A percentile compares a stretch with the other conserved stretches of the same genome.
Evolutionary conservation across 2,888 invertebrate species (phyloP).

Genomic region (Pollenia labialis): DNA sequence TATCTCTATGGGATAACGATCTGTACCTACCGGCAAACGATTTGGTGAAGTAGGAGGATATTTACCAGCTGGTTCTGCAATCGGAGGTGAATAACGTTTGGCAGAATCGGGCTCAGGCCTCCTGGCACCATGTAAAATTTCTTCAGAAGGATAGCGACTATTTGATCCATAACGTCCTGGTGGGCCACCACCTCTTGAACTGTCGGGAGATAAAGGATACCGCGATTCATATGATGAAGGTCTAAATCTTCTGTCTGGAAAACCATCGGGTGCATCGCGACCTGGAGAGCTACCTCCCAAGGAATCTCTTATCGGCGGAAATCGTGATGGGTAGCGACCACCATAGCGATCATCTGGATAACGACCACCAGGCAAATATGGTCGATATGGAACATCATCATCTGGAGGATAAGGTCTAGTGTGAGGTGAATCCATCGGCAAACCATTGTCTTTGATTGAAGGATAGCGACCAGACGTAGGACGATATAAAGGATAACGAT

Average conservation of each 20-base stretch:
- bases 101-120: constrained; percentile 85
- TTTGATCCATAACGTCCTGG: constrained; percentile 76
- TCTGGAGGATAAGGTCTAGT: constrained; percentile 81
- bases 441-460: constrained; percentile 79
- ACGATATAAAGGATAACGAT: constrained; percentile 79
- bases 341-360: constrained; percentile 81
- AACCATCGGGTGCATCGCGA: constrained; percentile 82
- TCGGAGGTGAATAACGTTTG: constrained; percentile 85
- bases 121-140: constrained; percentile 80
- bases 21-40: constrained; percentile 85
- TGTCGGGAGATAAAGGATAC: constrained; percentile 79
- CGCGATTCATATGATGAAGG: constrained; percentile 83
- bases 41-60: constrained; percentile 84
- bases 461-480: constrained; percentile 79
- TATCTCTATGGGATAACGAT: constrained; percentile 84
- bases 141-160: constrained; percentile 80
- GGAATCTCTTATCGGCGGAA: constrained; percentile 76
- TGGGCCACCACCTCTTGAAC: constrained; percentile 70
- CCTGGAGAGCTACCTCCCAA: constrained; percentile 80
- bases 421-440: constrained; percentile 83
- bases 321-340: constrained; percentile 79
- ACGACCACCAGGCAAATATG: constrained; percentile 78
- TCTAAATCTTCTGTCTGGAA: constrained; percentile 84
- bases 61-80: constrained; percentile 84
- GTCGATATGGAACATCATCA: constrained; percentile 80